Evolutionary conservation across 2,888 invertebrate species (phyloP), one percentile per base, ranked within the genome.

Genomic region (Agrochola litura): DNA sequence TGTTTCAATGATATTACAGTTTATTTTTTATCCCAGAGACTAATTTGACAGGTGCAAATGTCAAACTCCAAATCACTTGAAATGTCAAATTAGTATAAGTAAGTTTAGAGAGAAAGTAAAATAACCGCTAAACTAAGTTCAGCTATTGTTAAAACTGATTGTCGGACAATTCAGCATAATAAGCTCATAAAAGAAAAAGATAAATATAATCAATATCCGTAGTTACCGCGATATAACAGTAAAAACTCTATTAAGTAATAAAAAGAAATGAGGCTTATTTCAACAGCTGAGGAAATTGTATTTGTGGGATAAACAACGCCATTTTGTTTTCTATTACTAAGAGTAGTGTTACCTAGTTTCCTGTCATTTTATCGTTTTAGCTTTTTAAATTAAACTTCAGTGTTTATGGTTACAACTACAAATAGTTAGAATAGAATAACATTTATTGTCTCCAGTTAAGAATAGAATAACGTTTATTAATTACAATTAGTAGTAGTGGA

Each of bases 181-280:
- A 6, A 52, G 43, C 14, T 46, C 4, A n/a, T 76, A 71, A 71
- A 77, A 56, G 14, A 56, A 56, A 43, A 25, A 60, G 61, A 30
- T 49, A 77, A 72, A 67, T 54, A 46, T 64, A 77, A 60, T 54
- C 58, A 68, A 61, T 77, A 81, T 67, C 37, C n/a, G n/a, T 54
- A 54, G 14, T n/a, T 76, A 49, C 43, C 60, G n/a, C 82, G 14
- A 30, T 43, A 65, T 68, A 72, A 72, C 41, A 70, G 14, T 72
- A 56, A 41, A 25, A 77, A 72, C 65, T 73, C 60, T 73, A 77
- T 77, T 75, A 78, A 71, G 75, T 71, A 79, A 81, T 79, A 82
- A 84, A 86, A 84, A 73, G 30, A 58, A 77, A 84, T 46, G 70
- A 52, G 49, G 22, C 73, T 68, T 81, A 75, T 73, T 81, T 76